Percentiles rank a stretch among this genome's conserved stretches.
phyloP scores from a whole-genome alignment of 2,797 vertebrate species.

The Morus bassanus region DNA sequence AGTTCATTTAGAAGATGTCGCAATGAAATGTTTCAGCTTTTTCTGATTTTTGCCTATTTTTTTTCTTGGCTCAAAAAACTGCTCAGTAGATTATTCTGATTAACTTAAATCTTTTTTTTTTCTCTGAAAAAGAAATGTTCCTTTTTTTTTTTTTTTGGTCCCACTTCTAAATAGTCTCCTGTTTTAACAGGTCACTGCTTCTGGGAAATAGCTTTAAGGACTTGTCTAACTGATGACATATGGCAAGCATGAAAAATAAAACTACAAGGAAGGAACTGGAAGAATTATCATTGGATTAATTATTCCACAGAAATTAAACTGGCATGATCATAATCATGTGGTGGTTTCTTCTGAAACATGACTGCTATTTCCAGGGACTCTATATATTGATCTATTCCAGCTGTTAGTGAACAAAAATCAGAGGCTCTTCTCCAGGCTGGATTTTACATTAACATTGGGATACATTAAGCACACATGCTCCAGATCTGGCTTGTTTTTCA shows the following conservation, averaged over 20 bases:
- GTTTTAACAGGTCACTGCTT: background rate
- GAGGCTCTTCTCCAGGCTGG: background rate
- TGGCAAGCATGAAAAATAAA: constrained; percentile 38
- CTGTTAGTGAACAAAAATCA: background rate
- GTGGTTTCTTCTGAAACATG: constrained; percentile 18
- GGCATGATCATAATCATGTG: background rate
- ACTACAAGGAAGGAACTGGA: constrained; percentile 18
- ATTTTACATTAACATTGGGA: constrained; percentile 23
- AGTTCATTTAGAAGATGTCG: background rate
- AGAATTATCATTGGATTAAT: constrained; percentile 22
- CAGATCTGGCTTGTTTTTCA: constrained; percentile 2
- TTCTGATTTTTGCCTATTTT: background rate
- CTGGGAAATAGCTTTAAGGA: constrained; percentile 5
- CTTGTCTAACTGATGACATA: constrained; percentile 16
- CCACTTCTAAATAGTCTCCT: background rate
- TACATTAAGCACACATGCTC: background rate
- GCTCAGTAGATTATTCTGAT: background rate
- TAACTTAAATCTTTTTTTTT: background rate
- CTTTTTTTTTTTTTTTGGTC: background rate
- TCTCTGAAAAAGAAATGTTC: background rate
- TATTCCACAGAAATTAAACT: constrained; percentile 31
- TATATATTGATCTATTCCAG: constrained; percentile 37
- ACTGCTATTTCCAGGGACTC: constrained; percentile 9
- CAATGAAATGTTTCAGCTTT: background rate
- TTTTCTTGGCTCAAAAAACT: background rate